Conservation (phyloP, 2,888 invertebrate genomes). For the Coecobrya sp. region DNA sequence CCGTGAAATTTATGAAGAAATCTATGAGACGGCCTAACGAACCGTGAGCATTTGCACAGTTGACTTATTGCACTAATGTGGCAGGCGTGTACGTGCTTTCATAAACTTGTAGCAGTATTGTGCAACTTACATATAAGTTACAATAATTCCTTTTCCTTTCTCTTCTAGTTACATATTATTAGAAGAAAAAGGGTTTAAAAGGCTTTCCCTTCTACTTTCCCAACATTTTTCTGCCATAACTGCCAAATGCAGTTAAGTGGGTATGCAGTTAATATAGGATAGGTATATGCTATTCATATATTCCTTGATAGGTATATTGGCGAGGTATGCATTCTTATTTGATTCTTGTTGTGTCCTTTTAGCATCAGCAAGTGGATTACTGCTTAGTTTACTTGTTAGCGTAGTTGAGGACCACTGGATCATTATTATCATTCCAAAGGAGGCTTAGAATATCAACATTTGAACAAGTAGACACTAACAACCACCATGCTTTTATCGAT, state of each 20-base stretch:
- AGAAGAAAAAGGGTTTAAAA: neutral
- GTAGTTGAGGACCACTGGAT: neutral
- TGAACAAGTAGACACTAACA: neutral
- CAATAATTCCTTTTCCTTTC: neutral
- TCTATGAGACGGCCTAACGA: slow-evolving; percentile 68
- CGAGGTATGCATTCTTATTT: neutral
- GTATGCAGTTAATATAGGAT: neutral
- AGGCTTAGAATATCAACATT: neutral
- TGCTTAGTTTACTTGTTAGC: neutral
- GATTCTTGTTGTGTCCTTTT: neutral
- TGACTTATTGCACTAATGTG: slow-evolving; percentile 71
- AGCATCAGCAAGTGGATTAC: neutral
- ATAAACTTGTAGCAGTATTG: slow-evolving; percentile 43
- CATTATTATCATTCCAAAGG: neutral
- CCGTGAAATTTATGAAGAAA: slow-evolving; percentile 67
- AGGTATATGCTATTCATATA: neutral
- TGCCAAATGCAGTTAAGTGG: slow-evolving; percentile 43
- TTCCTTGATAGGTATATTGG: neutral
- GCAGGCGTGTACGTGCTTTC: slow-evolving; percentile 62
- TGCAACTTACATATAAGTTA: slow-evolving; percentile 1
- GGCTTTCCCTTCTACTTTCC: neutral
- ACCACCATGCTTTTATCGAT: neutral
- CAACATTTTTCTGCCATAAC: slow-evolving; percentile 7
- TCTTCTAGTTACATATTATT: neutral
- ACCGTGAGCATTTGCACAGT: slow-evolving; percentile 68